A percentile compares a stretch with the other conserved stretches of the same genome.
Evolutionary conservation across 2,113 vertebrate genomes (phyloP).

Genomic region (Camarhynchus parvulus): DNA sequence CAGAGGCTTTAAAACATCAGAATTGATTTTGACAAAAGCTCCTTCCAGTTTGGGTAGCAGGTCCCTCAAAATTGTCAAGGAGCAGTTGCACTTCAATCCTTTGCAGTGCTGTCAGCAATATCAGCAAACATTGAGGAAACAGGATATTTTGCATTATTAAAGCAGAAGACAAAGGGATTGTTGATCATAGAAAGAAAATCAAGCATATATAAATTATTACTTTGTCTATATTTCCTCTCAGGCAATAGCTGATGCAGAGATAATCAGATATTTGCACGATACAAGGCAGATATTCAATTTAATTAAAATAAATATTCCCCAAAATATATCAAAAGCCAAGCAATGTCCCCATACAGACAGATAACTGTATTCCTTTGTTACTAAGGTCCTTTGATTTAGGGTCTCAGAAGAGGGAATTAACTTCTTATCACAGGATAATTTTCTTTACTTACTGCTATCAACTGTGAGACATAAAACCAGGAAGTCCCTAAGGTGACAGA

Average conservation of each 20-base stretch:
- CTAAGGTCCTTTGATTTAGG: background rate
- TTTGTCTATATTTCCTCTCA: slow-evolving; percentile 44
- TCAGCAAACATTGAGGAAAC: background rate
- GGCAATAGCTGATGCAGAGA: slow-evolving; percentile 20
- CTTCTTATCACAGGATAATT: background rate
- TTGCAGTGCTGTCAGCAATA: background rate
- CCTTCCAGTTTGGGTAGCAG: background rate
- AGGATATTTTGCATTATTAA: slow-evolving; percentile 19
- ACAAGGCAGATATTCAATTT: slow-evolving; percentile 50
- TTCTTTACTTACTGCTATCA: slow-evolving; percentile 28
- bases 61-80: background rate
- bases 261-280: slow-evolving; percentile 51
- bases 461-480: background rate
- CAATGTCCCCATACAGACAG: slow-evolving; percentile 12
- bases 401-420: background rate
- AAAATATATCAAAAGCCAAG: slow-evolving; percentile 39
- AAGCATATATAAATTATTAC: slow-evolving; percentile 26
- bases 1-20: background rate
- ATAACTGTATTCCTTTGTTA: slow-evolving; percentile 37
- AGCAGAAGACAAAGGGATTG: slow-evolving; percentile 23
- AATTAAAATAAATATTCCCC: slow-evolving; percentile 59
- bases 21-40: background rate
- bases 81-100: background rate
- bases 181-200: slow-evolving; percentile 7
- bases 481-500: background rate